Percentiles rank a stretch among this genome's conserved stretches.
phyloP scores from a whole-genome alignment of 2,797 vertebrate genomes.

The Girardinus metallicus region DNA sequence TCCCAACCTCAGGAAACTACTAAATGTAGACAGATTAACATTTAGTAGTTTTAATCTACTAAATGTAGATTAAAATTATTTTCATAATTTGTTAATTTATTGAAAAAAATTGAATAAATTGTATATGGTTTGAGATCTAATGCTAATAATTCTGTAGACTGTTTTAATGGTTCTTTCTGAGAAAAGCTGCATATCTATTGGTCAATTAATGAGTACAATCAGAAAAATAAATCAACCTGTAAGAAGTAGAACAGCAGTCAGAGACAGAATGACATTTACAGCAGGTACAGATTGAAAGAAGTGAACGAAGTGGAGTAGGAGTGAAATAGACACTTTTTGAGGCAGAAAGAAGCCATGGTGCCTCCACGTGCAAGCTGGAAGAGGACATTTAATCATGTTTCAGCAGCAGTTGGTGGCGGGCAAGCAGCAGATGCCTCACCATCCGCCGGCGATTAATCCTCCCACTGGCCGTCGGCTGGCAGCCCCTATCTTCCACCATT shows the following conservation, averaged over 20 bases:
- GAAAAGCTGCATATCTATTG: not conserved
- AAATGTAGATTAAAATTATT: no score
- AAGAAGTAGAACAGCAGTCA: not conserved
- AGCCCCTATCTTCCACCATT: slow-evolving; percentile 34
- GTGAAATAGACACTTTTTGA: not conserved
- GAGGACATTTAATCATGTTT: slow-evolving; percentile 74
- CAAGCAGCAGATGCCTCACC: slow-evolving; percentile 77
- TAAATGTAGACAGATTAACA: no score
- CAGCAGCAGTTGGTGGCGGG: slow-evolving; percentile 76
- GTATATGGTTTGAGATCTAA: not conserved
- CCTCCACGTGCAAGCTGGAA: slow-evolving; percentile 61
- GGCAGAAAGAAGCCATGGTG: slow-evolving; percentile 17
- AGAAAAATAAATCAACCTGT: not conserved
- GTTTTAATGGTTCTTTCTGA: not conserved
- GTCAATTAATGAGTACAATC: not conserved
- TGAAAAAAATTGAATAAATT: no score
- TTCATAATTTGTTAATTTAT: no score
- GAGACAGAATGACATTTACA: not conserved
- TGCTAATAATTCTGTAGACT: not conserved
- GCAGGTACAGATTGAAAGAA: not conserved
- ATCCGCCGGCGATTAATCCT: slow-evolving; percentile 78
- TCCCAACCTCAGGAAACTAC: no score
- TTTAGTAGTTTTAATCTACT: no score
- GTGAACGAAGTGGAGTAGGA: not conserved
- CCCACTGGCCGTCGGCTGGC: slow-evolving; percentile 45